These are phyloP conservation scores for Palythoa caribaeorum DNA, from an alignment of 92 coral and sea anemone species.

Conservation along the genomic window DNA sequence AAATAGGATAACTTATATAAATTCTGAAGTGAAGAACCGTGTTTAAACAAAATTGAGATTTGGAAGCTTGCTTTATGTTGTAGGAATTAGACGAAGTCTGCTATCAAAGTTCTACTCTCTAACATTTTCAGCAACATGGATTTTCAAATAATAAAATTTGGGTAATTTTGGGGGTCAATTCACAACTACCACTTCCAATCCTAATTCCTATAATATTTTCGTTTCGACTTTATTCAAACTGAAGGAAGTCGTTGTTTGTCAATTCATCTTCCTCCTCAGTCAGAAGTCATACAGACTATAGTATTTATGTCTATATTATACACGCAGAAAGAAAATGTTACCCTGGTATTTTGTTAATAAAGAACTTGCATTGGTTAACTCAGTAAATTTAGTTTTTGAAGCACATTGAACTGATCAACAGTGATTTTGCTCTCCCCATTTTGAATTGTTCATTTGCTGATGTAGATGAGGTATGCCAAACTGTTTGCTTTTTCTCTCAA, in stretches of 20 bases:
- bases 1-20: neutral
- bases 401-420: neutral
- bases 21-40: neutral
- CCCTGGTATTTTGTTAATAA: neutral
- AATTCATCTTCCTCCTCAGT: neutral
- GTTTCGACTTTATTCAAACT: neutral
- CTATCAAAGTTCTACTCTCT: too few species aligned
- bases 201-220: too few species aligned
- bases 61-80: too few species aligned
- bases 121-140: too few species aligned
- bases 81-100: too few species aligned
- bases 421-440: neutral
- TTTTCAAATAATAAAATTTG: too few species aligned
- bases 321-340: neutral
- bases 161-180: neutral
- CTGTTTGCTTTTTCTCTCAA: constrained; percentile 2
- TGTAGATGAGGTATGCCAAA: neutral
- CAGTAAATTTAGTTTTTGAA: neutral
- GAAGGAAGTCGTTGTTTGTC: neutral
- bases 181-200: neutral
- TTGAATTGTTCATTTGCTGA: neutral
- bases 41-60: too few species aligned
- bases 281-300: neutral
- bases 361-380: neutral
- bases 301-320: neutral